Conservation (phyloP, 2,888 invertebrate genomes). For the Cepaea hortensis region DNA sequence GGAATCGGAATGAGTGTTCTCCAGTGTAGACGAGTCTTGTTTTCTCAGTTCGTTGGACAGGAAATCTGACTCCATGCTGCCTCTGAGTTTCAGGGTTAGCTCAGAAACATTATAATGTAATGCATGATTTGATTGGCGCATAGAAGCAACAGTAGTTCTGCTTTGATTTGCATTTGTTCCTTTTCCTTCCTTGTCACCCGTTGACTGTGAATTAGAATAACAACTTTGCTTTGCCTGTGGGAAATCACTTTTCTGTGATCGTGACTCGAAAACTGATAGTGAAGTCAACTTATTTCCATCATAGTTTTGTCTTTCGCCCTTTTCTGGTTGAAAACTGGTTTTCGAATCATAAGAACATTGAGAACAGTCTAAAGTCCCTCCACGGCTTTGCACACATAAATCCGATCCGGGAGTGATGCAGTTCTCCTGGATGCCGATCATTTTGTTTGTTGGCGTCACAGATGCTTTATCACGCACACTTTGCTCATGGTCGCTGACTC, state of each 20-base stretch:
- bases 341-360: neutral
- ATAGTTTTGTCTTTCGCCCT: neutral
- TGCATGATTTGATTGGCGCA: neutral
- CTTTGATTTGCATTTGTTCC: neutral
- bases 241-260: neutral
- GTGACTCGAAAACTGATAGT: neutral
- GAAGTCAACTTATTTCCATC: neutral
- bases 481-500: neutral
- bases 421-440: neutral
- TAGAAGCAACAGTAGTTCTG: neutral
- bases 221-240: neutral
- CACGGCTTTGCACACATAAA: neutral
- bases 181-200: neutral
- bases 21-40: too few relatives aligned
- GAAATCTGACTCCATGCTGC: conserved; percentile 27
- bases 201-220: neutral
- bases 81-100: conserved; percentile 12
- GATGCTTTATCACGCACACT: neutral
- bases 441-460: neutral
- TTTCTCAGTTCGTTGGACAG: conserved; percentile 12
- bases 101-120: neutral
- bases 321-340: neutral
- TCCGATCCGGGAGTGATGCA: neutral
- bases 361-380: too few relatives aligned
- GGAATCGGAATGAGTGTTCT: neutral